Conservation (phyloP, 1,140 invertebrate species). For the Araneus ventricosus region DNA sequence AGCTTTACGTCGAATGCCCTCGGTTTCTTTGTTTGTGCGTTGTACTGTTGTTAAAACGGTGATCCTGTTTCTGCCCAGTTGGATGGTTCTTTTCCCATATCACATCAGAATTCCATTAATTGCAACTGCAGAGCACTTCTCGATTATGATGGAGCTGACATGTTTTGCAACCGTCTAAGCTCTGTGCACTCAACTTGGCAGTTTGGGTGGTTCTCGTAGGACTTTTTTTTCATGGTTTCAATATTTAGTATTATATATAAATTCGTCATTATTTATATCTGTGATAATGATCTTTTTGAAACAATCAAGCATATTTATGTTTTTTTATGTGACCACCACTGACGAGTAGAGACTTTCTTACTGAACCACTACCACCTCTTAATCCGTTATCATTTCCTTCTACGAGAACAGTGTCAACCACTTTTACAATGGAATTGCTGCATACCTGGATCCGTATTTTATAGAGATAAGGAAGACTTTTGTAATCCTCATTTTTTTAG, state of each 20-base stretch:
- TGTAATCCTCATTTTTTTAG: too few species aligned
- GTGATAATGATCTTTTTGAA: slow-evolving; percentile 99
- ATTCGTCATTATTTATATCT: slow-evolving; percentile 98
- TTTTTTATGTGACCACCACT: slow-evolving; percentile 6
- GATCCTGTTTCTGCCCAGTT: slow-evolving; percentile 98
- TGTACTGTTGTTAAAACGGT: slow-evolving; percentile 85
- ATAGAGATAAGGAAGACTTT: too few species aligned
- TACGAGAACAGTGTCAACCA: neutral
- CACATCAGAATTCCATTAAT: slow-evolving; percentile 97
- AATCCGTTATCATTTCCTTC: neutral
- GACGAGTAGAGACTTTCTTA: slow-evolving; percentile 46
- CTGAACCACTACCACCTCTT: neutral
- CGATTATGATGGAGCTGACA: slow-evolving; percentile 97
- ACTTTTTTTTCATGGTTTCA: slow-evolving; percentile 98
- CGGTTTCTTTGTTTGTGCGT: slow-evolving; percentile 94
- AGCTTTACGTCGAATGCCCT: slow-evolving; percentile 94
- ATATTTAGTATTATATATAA: slow-evolving; percentile 98
- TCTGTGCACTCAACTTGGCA: slow-evolving; percentile 85
- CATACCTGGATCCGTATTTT: neutral
- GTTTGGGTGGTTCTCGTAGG: slow-evolving; percentile 97
- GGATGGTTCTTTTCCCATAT: slow-evolving; percentile 98
- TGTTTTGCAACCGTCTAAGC: slow-evolving; percentile 99
- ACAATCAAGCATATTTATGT: slow-evolving; percentile 87
- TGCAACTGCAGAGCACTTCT: slow-evolving; percentile 92
- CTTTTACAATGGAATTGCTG: neutral